Conservation (phyloP, 2,888 invertebrate species). For the Aspidiotus rigidus region DNA sequence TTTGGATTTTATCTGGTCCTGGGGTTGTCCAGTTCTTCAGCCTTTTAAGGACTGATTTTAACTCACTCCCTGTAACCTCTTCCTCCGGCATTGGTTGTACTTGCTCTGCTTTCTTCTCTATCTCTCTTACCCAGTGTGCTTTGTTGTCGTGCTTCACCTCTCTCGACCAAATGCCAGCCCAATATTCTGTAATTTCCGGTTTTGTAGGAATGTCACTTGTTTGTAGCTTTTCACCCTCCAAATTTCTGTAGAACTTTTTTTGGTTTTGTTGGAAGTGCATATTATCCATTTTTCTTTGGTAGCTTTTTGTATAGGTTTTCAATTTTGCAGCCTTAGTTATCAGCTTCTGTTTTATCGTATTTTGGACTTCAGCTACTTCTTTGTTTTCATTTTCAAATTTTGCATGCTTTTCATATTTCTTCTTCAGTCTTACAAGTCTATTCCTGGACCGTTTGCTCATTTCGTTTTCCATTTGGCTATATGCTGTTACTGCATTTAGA, state of each 20-base stretch:
- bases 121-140: background rate
- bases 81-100: background rate
- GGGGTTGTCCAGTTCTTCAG: slow-evolving; percentile 34
- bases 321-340: background rate
- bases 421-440: background rate
- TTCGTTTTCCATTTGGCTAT: background rate
- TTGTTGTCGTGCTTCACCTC: background rate
- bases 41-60: slow-evolving; percentile 5
- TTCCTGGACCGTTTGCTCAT: background rate
- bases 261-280: background rate
- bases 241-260: background rate
- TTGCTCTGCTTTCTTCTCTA: background rate
- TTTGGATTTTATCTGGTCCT: slow-evolving; percentile 29
- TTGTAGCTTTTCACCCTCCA: background rate
- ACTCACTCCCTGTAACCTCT: background rate
- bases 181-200: background rate
- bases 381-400: background rate
- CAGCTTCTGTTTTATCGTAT: background rate
- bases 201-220: background rate
- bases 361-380: background rate
- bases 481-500: background rate
- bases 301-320: background rate
- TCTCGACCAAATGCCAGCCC: background rate
- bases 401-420: background rate
- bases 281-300: background rate